These are phyloP conservation scores for Mallotus villosus DNA, from an alignment of 2,797 vertebrate species.

Conservation along the genomic window DNA sequence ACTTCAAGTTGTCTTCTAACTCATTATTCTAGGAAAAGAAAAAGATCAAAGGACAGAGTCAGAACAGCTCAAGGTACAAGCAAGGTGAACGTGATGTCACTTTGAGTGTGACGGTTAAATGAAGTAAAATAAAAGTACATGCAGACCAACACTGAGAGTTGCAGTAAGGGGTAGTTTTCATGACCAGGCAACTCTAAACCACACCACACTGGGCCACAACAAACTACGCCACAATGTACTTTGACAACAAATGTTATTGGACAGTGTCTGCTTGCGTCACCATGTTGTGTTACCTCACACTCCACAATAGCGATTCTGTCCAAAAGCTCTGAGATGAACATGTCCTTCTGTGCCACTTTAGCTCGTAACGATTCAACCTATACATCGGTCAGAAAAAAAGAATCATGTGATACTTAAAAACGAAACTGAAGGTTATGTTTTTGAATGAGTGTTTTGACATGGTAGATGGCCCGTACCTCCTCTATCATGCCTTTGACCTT, in stretches of 20 bases:
- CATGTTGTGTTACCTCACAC: constrained; percentile 86
- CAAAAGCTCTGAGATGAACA: constrained; percentile 91
- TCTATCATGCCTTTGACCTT: constrained; percentile 98
- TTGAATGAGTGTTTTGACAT: neutral
- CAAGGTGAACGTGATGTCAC: constrained; percentile 22
- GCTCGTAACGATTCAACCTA: constrained; percentile 88
- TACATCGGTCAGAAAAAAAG: constrained; percentile 24
- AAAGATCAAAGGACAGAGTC: constrained; percentile 73
- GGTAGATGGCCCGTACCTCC: constrained; percentile 80
- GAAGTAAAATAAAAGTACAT: constrained; percentile 16
- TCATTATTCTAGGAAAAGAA: constrained; percentile 92
- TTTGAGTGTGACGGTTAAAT: constrained; percentile 23
- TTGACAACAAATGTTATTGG: constrained; percentile 28
- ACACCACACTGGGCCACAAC: neutral
- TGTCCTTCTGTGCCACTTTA: constrained; percentile 91
- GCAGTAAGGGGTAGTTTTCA: constrained; percentile 6
- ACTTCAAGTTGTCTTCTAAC: constrained; percentile 95
- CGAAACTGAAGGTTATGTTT: neutral
- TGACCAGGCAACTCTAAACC: neutral
- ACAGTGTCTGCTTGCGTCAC: neutral
- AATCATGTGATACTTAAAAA: neutral
- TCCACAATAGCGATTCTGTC: constrained; percentile 96
- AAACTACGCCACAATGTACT: neutral
- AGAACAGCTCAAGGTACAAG: constrained; percentile 66
- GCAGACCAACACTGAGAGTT: neutral